Percentiles rank a stretch among this genome's conserved stretches.
Evolutionary conservation across 2,113 vertebrate species (phyloP).

Genomic region (Grantiella picta): DNA sequence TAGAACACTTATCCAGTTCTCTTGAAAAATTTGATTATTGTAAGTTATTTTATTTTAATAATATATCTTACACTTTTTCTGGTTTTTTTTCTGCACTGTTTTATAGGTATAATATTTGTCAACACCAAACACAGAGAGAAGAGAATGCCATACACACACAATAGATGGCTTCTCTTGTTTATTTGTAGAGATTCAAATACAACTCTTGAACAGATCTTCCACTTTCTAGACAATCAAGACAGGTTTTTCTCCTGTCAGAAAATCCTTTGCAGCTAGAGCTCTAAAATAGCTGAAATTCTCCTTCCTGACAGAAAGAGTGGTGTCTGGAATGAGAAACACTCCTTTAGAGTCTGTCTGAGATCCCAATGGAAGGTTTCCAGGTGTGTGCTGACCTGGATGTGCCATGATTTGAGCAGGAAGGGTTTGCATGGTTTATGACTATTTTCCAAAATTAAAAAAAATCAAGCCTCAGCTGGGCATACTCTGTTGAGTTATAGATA

Average conservation of each 20-base stretch:
- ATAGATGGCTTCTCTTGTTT: background rate
- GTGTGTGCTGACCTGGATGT: background rate
- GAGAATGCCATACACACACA: too few relatives aligned
- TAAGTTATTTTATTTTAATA: background rate
- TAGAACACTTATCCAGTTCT: background rate
- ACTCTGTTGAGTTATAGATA: background rate
- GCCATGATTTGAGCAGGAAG: background rate
- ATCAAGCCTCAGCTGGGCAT: background rate
- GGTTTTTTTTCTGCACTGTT: background rate
- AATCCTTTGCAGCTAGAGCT: background rate
- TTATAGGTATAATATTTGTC: background rate
- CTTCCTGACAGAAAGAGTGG: background rate
- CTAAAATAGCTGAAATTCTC: background rate
- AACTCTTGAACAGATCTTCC: background rate
- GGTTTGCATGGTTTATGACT: background rate
- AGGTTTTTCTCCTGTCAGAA: background rate
- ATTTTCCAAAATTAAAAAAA: background rate
- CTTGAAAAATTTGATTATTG: background rate
- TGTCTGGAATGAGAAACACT: background rate
- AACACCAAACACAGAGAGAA: background rate
- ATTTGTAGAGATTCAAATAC: background rate
- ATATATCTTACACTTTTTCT: background rate
- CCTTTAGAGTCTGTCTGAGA: background rate
- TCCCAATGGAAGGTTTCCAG: background rate
- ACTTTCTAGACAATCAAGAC: background rate